phyloP scores from a whole-genome alignment of 2,797 vertebrate species.

The Distichodus sexfasciatus region DNA sequence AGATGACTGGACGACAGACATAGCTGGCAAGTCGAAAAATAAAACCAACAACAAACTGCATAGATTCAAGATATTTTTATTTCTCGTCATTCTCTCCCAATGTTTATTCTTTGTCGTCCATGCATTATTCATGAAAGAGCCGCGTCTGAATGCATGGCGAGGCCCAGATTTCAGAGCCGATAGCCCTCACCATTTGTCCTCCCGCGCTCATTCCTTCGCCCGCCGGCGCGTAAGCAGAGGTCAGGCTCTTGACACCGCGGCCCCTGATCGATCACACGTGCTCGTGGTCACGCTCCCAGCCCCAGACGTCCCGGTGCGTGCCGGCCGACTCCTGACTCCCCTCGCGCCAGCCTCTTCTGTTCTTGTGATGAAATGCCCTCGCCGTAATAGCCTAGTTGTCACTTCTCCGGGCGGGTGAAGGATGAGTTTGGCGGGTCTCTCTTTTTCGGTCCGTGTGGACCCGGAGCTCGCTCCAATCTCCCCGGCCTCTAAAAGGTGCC shows the following conservation, averaged over 20 bases:
- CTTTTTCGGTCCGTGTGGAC: conserved; percentile 1
- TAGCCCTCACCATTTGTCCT: not conserved
- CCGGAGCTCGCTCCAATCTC: conserved; percentile 58
- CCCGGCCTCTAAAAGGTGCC: conserved; percentile 62
- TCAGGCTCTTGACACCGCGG: conserved; percentile 38
- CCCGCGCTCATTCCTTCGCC: not conserved
- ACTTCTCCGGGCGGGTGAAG: conserved; percentile 65
- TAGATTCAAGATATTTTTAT: no score
- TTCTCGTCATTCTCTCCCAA: no score
- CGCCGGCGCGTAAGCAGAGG: conserved; percentile 43
- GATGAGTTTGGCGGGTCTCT: conserved; percentile 65
- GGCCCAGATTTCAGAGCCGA: not conserved
- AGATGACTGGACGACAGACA: no score
- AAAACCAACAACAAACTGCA: no score
- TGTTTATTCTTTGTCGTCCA: no score
- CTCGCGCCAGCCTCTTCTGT: conserved; percentile 57
- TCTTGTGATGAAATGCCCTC: conserved; percentile 66
- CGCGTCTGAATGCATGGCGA: no score
- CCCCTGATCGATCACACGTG: conserved; percentile 58
- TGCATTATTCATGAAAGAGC: no score
- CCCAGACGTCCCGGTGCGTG: conserved; percentile 42
- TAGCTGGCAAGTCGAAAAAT: no score
- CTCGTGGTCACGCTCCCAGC: conserved; percentile 30
- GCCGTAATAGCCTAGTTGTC: conserved; percentile 74
- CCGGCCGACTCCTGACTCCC: conserved; percentile 51